Evolutionary conservation across 2,888 invertebrate genomes (phyloP).

Genomic region (Clitarchus hookeri): DNA sequence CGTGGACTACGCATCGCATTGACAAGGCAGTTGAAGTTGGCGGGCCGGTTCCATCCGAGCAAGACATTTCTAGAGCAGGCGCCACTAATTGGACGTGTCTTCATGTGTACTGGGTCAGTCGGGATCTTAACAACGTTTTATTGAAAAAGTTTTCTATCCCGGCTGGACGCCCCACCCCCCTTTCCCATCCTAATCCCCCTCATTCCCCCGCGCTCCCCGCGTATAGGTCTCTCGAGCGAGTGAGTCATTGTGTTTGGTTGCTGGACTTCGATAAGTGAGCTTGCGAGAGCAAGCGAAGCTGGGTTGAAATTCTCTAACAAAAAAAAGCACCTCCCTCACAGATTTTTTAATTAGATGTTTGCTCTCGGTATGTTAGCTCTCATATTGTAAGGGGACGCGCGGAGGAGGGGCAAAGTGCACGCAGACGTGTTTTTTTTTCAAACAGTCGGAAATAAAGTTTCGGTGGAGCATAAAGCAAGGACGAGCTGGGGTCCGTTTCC

Average conservation of each 20-base stretch:
- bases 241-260: conserved; percentile 8
- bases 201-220: not conserved
- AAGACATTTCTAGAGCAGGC: not conserved
- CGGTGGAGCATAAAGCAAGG: too few species aligned
- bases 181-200: not conserved
- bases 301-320: not conserved
- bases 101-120: conserved; percentile 14
- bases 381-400: not conserved
- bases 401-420: not conserved
- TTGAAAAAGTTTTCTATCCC: not conserved
- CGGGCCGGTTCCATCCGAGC: not conserved
- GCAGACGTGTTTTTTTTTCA: not conserved
- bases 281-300: not conserved
- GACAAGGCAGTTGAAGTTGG: too few species aligned
- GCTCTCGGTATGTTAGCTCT: conserved; percentile 14
- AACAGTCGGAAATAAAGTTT: not conserved
- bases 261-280: conserved; percentile 14
- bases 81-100: conserved; percentile 1
- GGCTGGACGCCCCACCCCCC: not conserved
- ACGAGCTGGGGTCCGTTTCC: too few species aligned
- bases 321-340: not conserved
- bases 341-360: conserved; percentile 8
- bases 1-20: too few species aligned
- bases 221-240: not conserved
- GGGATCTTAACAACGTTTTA: conserved; percentile 10